Evolutionary conservation across 2,113 vertebrate species (phyloP), one percentile per base, ranked within the genome.

Genomic region (Myrmophylax atrothorax): DNA sequence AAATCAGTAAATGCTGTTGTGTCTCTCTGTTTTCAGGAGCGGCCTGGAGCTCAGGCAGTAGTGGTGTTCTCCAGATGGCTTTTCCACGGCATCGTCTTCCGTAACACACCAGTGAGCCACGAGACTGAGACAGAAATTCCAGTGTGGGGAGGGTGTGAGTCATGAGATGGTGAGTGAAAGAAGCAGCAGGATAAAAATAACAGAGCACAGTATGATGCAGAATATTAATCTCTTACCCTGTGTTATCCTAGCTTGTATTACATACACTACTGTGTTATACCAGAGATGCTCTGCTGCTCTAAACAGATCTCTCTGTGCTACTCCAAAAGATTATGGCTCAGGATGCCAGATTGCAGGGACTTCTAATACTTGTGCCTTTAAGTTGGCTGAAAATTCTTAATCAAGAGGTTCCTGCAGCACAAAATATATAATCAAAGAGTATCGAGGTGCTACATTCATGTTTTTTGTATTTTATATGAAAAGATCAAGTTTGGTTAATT

Each of bases 101-200:
- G 3, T 58, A 62, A 28, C 42, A 33, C 83, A 87, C 85, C 87
- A 93, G 73, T 14, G 55, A 95, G 50, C 82, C 93, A 88, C 20
- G 29, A 74, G 85, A 92, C 83, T 19, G 18, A 74, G 79, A 82
- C 53, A 89, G 90, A 84, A 92, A 95, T 94, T 96, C 92, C 93
- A 89, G 62, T 8, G 46, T 69, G 90, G 53, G 80, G 90, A 97
- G 88, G 33, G 90, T 91, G 86, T 94, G 92, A 97, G 90, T 96
- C 96, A 95, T 90, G 92, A 72, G 92, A 86, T 49, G 77, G 90
- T 94, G 85, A 97, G 93, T 90, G 85, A 93, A 96, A 86, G 93
- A 95, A 94, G 78, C 87, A 91, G 84, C 68, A 58, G 94, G 90
- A 93, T 96, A 96, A 96, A 96, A 95, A 96, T 95, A 94, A 90